phyloP scores from a whole-genome alignment of 1,140 invertebrate species.

The Aphidius ervi region DNA sequence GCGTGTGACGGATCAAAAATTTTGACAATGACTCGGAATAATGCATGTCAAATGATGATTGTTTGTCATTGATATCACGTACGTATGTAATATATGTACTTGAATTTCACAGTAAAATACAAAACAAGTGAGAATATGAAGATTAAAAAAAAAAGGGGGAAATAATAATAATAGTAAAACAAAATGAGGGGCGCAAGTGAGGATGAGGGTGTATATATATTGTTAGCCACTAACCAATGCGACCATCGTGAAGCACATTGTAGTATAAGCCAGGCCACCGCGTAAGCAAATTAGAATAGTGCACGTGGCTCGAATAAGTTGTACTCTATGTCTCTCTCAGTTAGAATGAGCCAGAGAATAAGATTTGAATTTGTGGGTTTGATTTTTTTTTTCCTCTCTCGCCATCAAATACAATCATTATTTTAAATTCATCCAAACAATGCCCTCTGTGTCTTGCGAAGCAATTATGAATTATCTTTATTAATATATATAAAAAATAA shows the following conservation, averaged over 20 bases:
- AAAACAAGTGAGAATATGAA: too few relatives aligned
- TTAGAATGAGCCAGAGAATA: slow-evolving; percentile 23
- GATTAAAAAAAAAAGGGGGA: neutral
- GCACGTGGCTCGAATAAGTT: slow-evolving; percentile 45
- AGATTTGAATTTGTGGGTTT: slow-evolving; percentile 12
- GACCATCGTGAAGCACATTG: slow-evolving; percentile 33
- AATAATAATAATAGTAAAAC: slow-evolving; percentile 5
- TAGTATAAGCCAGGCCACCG: slow-evolving; percentile 28
- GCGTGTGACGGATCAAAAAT: too few relatives aligned
- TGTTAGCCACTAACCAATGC: slow-evolving; percentile 28
- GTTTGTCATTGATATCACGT: too few relatives aligned
- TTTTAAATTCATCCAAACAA: too few relatives aligned
- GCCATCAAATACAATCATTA: neutral
- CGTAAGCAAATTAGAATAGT: slow-evolving; percentile 45
- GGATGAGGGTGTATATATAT: slow-evolving; percentile 27
- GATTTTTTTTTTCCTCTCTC: neutral
- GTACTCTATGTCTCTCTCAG: slow-evolving; percentile 19
- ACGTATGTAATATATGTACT: neutral
- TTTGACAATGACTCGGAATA: neutral
- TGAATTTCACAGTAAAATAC: neutral
- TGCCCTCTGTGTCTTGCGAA: too few relatives aligned
- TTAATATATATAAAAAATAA: too few relatives aligned
- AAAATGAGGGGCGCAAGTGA: slow-evolving; percentile 13
- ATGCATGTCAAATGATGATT: neutral
- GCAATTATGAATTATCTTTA: too few relatives aligned